A percentile compares a stretch with the other conserved stretches of the same genome.
Evolutionary conservation across 2,888 invertebrate species (phyloP).

Genomic region (Gastrophysa polygoni): DNA sequence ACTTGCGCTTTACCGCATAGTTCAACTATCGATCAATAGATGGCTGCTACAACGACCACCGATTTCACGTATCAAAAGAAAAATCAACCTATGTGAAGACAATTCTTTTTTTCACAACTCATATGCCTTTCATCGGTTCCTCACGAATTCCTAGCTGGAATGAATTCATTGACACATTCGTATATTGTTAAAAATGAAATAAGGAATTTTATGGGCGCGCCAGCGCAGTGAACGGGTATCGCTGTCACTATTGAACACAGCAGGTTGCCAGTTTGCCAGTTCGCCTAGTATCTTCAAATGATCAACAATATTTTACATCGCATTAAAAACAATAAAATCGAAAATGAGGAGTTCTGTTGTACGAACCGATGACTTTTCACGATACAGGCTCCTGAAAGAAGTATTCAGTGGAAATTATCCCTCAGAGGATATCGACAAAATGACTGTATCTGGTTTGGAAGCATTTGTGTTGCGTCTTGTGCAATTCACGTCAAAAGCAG

Average conservation of each 20-base stretch:
- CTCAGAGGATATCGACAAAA: slow-evolving; percentile 10
- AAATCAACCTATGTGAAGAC: too few species aligned
- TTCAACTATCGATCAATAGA: slow-evolving; percentile 23
- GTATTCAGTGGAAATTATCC: slow-evolving; percentile 22
- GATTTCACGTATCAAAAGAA: not conserved
- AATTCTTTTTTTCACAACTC: too few species aligned
- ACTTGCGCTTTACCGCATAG: slow-evolving; percentile 4
- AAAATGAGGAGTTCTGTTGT: slow-evolving; percentile 15
- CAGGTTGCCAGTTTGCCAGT: slow-evolving; percentile 4
- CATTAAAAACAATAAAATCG: not conserved
- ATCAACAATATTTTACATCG: not conserved
- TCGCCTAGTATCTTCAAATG: not conserved
- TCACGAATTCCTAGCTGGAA: too few species aligned
- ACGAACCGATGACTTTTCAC: not conserved
- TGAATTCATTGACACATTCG: too few species aligned
- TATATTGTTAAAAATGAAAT: too few species aligned
- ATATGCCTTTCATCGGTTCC: too few species aligned
- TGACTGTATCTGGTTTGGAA: slow-evolving; percentile 14
- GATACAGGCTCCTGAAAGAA: slow-evolving; percentile 16
- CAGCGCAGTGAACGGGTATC: not conserved
- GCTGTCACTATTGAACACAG: not conserved
- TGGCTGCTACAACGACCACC: slow-evolving; percentile 13
- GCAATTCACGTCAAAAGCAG: slow-evolving; percentile 15
- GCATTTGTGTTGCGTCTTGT: slow-evolving; percentile 22
- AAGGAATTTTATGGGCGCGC: too few species aligned